These are phyloP conservation scores for Phyllotis vaccarum DNA, from an alignment of 2,797 vertebrate species.

Conservation along the genomic window DNA sequence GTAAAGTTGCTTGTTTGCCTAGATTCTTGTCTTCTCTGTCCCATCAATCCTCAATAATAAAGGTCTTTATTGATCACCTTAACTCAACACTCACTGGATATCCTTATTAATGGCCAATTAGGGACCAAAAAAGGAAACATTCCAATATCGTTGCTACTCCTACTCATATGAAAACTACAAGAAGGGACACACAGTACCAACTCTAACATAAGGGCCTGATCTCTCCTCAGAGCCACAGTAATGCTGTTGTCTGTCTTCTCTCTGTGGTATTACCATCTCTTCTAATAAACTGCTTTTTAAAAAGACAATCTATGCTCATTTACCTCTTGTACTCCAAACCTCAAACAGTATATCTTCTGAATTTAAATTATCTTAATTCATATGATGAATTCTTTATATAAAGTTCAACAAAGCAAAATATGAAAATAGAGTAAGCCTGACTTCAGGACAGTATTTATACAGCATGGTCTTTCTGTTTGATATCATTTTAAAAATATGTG, in stretches of 20 bases:
- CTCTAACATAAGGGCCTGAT: background rate
- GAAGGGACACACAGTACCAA: background rate
- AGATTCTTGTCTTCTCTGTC: background rate
- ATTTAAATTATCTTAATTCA: conserved; percentile 13
- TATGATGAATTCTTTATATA: conserved; percentile 30
- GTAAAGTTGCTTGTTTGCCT: background rate
- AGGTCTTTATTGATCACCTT: background rate
- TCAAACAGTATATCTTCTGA: background rate
- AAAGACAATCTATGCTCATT: background rate
- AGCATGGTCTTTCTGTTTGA: background rate
- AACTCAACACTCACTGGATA: background rate
- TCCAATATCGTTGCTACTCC: background rate
- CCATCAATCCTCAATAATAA: background rate
- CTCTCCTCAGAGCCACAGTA: background rate
- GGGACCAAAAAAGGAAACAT: background rate
- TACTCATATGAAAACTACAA: background rate
- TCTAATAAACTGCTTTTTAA: background rate
- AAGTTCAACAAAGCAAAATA: conserved; percentile 34
- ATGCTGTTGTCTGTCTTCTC: background rate
- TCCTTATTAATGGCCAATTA: background rate
- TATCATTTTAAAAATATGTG: background rate
- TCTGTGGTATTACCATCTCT: background rate
- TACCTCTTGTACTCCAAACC: background rate
- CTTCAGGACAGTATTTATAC: background rate
- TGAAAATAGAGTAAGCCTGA: background rate